Conservation (phyloP, 1,140 invertebrate genomes). For the Drosophila sechellia region DNA sequence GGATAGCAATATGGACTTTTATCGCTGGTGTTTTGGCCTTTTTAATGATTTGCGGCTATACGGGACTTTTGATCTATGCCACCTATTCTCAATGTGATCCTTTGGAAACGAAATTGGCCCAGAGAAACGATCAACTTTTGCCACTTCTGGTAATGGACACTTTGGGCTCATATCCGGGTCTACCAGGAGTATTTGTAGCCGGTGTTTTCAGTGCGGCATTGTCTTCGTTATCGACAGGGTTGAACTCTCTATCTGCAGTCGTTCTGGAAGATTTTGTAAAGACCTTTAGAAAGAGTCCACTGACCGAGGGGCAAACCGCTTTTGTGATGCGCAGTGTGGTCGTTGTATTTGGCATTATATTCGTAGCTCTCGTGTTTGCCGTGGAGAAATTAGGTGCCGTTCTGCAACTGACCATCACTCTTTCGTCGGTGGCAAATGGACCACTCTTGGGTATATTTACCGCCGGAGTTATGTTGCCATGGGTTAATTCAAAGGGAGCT, state of each 20-base stretch:
- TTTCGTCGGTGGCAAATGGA: slow-evolving; percentile 89
- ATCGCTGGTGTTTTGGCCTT: slow-evolving; percentile 88
- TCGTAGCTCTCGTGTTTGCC: slow-evolving; percentile 87
- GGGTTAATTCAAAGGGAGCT: slow-evolving; percentile 91
- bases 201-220: slow-evolving; percentile 94
- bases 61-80: slow-evolving; percentile 93
- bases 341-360: slow-evolving; percentile 88
- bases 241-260: slow-evolving; percentile 96
- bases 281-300: slow-evolving; percentile 86
- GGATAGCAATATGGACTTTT: slow-evolving; percentile 91
- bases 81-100: slow-evolving; percentile 95
- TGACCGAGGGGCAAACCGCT: slow-evolving; percentile 88
- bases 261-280: slow-evolving; percentile 93
- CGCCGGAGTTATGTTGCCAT: slow-evolving; percentile 92
- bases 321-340: slow-evolving; percentile 89
- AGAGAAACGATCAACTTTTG: slow-evolving; percentile 90
- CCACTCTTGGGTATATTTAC: slow-evolving; percentile 92
- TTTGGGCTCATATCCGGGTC: slow-evolving; percentile 89
- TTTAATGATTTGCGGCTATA: slow-evolving; percentile 89
- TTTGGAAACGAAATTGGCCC: slow-evolving; percentile 89
- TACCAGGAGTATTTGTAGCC: slow-evolving; percentile 93
- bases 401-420: slow-evolving; percentile 87
- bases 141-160: slow-evolving; percentile 93
- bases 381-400: slow-evolving; percentile 88
- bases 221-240: slow-evolving; percentile 94